phyloP scores from a whole-genome alignment of 2,113 vertebrate species.

The Anolis carolinensis region DNA sequence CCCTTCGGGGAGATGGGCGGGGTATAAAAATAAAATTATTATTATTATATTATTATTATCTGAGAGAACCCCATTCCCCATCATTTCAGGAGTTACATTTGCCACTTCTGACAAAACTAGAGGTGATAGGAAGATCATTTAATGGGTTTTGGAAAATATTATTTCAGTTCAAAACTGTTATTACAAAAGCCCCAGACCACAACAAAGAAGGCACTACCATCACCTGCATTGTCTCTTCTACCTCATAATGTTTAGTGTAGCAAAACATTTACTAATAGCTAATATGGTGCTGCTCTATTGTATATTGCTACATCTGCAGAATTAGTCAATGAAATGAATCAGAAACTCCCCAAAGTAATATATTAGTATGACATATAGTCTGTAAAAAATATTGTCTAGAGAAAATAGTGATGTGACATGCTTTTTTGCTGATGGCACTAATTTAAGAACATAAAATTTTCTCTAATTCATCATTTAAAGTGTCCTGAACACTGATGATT shows the following conservation, averaged over 20 bases:
- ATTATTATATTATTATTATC: too few species aligned
- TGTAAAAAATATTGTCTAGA: too few species aligned
- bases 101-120: too few species aligned
- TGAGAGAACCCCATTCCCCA: too few species aligned
- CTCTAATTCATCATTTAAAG: constrained; percentile 3
- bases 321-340: background rate
- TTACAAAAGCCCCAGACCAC: background rate
- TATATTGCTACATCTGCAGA: background rate
- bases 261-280: too few species aligned
- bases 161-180: too few species aligned
- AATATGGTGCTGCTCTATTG: background rate
- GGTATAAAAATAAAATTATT: too few species aligned
- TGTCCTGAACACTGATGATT: too few species aligned
- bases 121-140: too few species aligned
- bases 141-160: too few species aligned
- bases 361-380: background rate
- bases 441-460: constrained; percentile 54
- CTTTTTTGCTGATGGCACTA: constrained; percentile 52
- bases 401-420: background rate
- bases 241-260: background rate
- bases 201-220: background rate
- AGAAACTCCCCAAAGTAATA: background rate
- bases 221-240: background rate
- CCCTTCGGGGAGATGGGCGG: too few species aligned
- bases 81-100: too few species aligned